Conservation (phyloP, 2,888 invertebrate species). For the Gnatocerus cornutus region DNA sequence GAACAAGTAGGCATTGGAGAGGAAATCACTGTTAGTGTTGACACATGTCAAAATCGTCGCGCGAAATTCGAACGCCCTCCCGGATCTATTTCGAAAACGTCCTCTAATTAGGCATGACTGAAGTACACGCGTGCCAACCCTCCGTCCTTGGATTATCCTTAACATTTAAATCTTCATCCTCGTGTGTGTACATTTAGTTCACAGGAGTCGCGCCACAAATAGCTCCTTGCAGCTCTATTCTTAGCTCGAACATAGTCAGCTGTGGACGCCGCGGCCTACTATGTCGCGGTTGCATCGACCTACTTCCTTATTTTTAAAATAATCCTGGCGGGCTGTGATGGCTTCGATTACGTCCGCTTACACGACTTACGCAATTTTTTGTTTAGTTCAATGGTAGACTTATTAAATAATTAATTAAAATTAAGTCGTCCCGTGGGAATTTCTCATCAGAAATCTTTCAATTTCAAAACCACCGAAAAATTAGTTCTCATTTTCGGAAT, state of each 20-base stretch:
- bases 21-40: too few relatives aligned
- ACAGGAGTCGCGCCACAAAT: slow-evolving; percentile 37
- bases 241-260: slow-evolving; percentile 35
- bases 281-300: slow-evolving; percentile 46
- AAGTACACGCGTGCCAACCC: too few relatives aligned
- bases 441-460: too few relatives aligned
- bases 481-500: too few relatives aligned
- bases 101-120: slow-evolving; percentile 7
- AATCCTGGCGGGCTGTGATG: slow-evolving; percentile 25
- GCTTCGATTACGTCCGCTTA: slow-evolving; percentile 25
- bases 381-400: too few relatives aligned
- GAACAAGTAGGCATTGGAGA: too few relatives aligned
- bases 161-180: slow-evolving; percentile 21
- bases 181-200: slow-evolving; percentile 11
- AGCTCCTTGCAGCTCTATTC: slow-evolving; percentile 40
- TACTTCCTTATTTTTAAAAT: slow-evolving; percentile 49
- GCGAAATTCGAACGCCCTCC: too few relatives aligned
- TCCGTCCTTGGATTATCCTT: slow-evolving; percentile 39
- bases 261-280: slow-evolving; percentile 45
- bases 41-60: too few relatives aligned
- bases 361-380: slow-evolving; percentile 37
- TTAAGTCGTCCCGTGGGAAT: too few relatives aligned
- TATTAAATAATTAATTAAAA: too few relatives aligned
- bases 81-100: too few relatives aligned
- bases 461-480: too few relatives aligned